Base-by-base conservation (phyloP, 2,797 vertebrate species). In the Catharus ustulatus region DNA sequence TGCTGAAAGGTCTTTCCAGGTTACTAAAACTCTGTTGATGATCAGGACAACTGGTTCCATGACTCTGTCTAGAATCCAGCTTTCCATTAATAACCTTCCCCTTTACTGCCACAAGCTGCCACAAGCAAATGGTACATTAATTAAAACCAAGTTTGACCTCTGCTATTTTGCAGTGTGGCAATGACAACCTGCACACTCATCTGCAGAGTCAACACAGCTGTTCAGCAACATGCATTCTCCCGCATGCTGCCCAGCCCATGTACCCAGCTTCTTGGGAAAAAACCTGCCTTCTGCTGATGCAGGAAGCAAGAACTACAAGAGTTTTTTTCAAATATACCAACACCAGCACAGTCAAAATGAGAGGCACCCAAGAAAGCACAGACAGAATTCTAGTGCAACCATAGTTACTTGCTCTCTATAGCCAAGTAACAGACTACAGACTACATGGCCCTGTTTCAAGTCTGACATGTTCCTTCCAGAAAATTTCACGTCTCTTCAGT, bases 221-320 rank as follows among this genome's bases (percentile, higher is more conserved):
- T n/a, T 29, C 34, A 75, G 46, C 66, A 92, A 40, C 1, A 22
- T 0, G 1, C 0, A 0, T 13, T 59, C 48, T 59, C 45, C 49
- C 0, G 0, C 34, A 7, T 1, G 17, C n/a, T 66, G 38, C 38
- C 26, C 32, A 42, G 36, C 23, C 80, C 38, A 26, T 0, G 1
- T 17, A 38, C 15, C 14, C 8, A 1, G n/a, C 27, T 79, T 55
- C 63, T 57, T 1, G 0, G 42, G 45, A 71, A 83, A 29, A 51
- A 62, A 52, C 24, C 22, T 22, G 27, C 22, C 69, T 84, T 54
- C 54, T 43, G n/a, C 64, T 78, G 32, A 57, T 0, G 5, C 57
- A 55, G 32, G 12, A 77, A 62, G 34, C 0, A 0, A 78, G 38
- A 86, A 64, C 26, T 45, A 38, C 49, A 59, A 1, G 6, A 4